A percentile compares a stretch with the other conserved stretches of the same genome.
These are phyloP conservation scores for Muricea muricata DNA, from an alignment of 92 coral and sea anemone genomes.

Conservation along the genomic window DNA sequence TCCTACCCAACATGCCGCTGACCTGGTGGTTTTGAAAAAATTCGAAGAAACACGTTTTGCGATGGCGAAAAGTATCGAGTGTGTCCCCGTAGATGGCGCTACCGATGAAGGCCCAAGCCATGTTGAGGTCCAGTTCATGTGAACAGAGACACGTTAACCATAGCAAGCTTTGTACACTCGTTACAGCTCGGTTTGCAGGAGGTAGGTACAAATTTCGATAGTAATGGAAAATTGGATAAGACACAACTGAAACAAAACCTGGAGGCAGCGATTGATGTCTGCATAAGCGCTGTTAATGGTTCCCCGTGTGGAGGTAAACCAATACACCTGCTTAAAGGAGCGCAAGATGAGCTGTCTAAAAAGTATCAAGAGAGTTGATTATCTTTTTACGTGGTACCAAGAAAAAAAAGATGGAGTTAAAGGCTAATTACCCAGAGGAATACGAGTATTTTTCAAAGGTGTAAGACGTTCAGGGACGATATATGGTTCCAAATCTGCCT, in stretches of 20 bases:
- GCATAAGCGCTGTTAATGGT: constrained; percentile 35
- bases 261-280: constrained; percentile 42
- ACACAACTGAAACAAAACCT: constrained; percentile 31
- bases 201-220: constrained; percentile 12
- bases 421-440: constrained; percentile 30
- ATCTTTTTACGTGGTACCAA: constrained; percentile 16
- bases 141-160: constrained; percentile 2
- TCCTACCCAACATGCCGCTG: constrained; percentile 4
- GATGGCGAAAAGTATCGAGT: not conserved
- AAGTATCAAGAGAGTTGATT: not conserved
- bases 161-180: not conserved
- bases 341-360: not conserved
- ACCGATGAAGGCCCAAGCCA: constrained; percentile 2
- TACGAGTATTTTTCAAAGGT: constrained; percentile 40
- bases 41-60: not conserved
- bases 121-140: not conserved
- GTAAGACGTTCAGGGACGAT: constrained; percentile 51
- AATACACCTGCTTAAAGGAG: constrained; percentile 35
- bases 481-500: constrained; percentile 14
- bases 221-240: constrained; percentile 1
- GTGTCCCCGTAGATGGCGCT: not conserved
- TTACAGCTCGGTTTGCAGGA: constrained; percentile 3
- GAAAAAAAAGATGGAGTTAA: constrained; percentile 21
- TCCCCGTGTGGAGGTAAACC: constrained; percentile 29
- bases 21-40: not conserved